Base-by-base conservation (phyloP, 2,888 invertebrate genomes). In the Dolichopus griseipennis region DNA sequence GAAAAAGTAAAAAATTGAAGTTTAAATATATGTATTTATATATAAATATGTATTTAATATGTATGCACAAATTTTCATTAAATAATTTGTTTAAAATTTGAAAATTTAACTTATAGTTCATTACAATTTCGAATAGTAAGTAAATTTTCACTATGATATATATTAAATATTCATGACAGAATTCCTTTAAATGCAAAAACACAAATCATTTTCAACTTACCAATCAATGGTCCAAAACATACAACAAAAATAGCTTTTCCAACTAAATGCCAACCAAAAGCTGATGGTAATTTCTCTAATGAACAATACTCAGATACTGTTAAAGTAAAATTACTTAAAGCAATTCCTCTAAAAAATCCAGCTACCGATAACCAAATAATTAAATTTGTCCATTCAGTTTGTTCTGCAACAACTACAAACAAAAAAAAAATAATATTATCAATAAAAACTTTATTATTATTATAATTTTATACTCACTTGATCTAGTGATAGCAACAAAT, bases 281-380 rank as follows among this genome's bases (percentile, higher is more conserved):
- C 90, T 8, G 89, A 89, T 0, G 90, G 91, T 71, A 91, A 78
- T 75, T 89, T 89, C 76, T 90, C 89, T 72, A 87, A 77, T 0
- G 89, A 88, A 72, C 88, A 88, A 75, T 89, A 89, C 79, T 91
- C 90, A 0, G 90, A 90, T 73, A 91, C 89, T n/a, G 89, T 89
- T 9, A 91, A 84, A 43, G 90, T 90, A 76, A 90, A 88, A 80
- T 91, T 91, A 73, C 90, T 90, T 65, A 92, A 83, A 20, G 90
- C 89, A 76, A 90, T 88, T 69, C 92, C 91, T 69, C 91, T 84
- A 79, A 90, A 86, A 83, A 92, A 91, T 20, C 92, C 92, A 77
- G 89, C 89, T 68, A 91, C 86, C 0, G 90, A 87, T 70, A 91
- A 80, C 86, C 89, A 88, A 7, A 87, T 74, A 84, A 90, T 86